Percentiles rank a stretch among this genome's conserved stretches.
Evolutionary conservation across 2,113 vertebrate genomes (phyloP).

Genomic region (Nyctereutes procyonoides): DNA sequence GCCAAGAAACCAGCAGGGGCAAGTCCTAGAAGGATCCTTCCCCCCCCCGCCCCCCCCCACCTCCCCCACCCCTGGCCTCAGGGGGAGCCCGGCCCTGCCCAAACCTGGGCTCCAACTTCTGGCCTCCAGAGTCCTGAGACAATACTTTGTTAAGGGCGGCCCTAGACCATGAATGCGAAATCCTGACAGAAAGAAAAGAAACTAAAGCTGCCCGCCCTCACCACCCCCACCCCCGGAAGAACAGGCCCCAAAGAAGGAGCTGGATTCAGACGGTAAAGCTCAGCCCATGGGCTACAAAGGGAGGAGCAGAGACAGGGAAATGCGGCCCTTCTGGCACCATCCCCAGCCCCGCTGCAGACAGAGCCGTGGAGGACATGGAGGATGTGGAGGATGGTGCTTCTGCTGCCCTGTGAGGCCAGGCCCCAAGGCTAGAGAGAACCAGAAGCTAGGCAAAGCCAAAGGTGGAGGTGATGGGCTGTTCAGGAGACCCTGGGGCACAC

Average conservation of each 20-base stretch:
- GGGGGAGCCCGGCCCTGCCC: neutral
- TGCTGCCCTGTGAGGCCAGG: neutral
- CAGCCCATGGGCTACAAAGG: neutral
- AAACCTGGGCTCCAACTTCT: neutral
- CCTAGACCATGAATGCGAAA: neutral
- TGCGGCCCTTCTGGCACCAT: neutral
- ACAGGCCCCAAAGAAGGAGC: neutral
- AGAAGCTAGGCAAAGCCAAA: neutral
- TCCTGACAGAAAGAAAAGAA: neutral
- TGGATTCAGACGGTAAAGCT: neutral
- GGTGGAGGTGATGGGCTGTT: neutral
- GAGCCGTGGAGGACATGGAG: too few relatives aligned
- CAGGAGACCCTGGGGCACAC: neutral
- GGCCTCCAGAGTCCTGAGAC: neutral
- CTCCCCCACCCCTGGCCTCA: fast-evolving
- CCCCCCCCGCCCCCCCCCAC: neutral
- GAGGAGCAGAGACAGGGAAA: neutral
- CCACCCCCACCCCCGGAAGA: neutral
- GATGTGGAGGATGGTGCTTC: neutral
- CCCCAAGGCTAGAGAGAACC: neutral
- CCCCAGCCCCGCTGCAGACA: neutral
- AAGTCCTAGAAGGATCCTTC: neutral
- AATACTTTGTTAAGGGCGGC: neutral
- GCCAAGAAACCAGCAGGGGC: neutral
- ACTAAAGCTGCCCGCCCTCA: too few relatives aligned